phyloP scores from a whole-genome alignment of 2,113 vertebrate genomes.

The Xenotilapia leptura region DNA sequence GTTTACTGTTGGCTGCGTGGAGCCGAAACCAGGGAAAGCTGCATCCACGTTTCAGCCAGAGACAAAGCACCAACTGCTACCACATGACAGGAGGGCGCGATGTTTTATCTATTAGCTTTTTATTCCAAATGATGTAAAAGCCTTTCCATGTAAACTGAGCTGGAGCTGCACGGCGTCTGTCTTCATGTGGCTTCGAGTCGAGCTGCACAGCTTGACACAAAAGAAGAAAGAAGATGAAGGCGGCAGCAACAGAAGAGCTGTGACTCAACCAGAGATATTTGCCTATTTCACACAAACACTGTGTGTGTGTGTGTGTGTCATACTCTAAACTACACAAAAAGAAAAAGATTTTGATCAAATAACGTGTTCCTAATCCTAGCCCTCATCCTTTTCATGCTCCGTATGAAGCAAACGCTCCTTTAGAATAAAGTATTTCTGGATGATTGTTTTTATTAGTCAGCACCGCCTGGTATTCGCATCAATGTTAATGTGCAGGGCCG shows the following conservation, averaged over 20 bases:
- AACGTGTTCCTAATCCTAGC: not conserved
- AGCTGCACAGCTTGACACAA: not conserved
- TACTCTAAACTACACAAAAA: not conserved
- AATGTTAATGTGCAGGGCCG: not conserved
- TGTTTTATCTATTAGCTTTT: not conserved
- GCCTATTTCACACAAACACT: not conserved
- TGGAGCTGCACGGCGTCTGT: not conserved
- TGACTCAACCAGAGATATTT: not conserved
- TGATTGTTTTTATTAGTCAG: not conserved
- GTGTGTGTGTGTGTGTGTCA: not conserved
- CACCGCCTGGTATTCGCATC: not conserved
- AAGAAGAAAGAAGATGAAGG: not conserved
- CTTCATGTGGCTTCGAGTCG: not conserved
- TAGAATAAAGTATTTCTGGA: not conserved
- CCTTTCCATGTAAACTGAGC: not conserved
- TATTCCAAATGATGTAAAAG: not conserved
- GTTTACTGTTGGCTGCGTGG: not conserved
- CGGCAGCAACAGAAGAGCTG: not conserved
- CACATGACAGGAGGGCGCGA: not conserved
- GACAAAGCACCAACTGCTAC: not conserved
- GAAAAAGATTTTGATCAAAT: not conserved
- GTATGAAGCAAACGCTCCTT: not conserved
- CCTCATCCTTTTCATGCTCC: not conserved
- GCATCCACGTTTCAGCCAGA: not conserved
- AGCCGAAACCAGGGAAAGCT: not conserved